Evolutionary conservation across 1,140 invertebrate species (phyloP).

Genomic region (Drosophila lini): DNA sequence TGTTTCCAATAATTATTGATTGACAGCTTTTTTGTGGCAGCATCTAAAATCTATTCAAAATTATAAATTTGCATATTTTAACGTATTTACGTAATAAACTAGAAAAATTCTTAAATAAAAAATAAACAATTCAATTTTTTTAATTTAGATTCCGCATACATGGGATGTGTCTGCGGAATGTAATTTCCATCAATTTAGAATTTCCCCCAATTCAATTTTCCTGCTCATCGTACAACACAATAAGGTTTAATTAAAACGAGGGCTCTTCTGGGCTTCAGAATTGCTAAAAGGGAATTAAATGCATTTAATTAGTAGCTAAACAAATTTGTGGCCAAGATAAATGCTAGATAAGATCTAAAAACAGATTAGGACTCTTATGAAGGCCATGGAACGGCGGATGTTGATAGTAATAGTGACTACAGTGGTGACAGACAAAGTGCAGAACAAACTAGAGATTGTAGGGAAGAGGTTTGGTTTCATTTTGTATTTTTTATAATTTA

Average conservation of each 20-base stretch:
- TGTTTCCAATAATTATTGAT: slow-evolving; percentile 41
- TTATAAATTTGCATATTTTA: neutral
- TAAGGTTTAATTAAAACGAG: slow-evolving; percentile 18
- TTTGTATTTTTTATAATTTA: neutral
- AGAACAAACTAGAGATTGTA: neutral
- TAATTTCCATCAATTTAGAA: slow-evolving; percentile 22
- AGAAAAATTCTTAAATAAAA: neutral
- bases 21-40: slow-evolving; percentile 6
- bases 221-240: neutral
- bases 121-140: neutral
- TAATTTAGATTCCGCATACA: neutral
- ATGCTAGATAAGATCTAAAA: slow-evolving; percentile 30
- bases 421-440: slow-evolving; percentile 10
- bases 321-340: slow-evolving; percentile 32
- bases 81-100: too few relatives aligned
- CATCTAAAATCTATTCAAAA: slow-evolving; percentile 1
- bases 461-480: neutral
- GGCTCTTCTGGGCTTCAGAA: slow-evolving; percentile 11
- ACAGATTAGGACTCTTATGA: slow-evolving; percentile 23
- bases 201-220: neutral
- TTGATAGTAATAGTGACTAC: slow-evolving; percentile 9
- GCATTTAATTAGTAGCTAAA: slow-evolving; percentile 22
- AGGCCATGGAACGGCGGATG: slow-evolving; percentile 16
- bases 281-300: neutral
- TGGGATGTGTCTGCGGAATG: neutral